These are phyloP conservation scores for Palythoa caribaeorum DNA, from an alignment of 92 coral and sea anemone genomes.

Conservation along the genomic window DNA sequence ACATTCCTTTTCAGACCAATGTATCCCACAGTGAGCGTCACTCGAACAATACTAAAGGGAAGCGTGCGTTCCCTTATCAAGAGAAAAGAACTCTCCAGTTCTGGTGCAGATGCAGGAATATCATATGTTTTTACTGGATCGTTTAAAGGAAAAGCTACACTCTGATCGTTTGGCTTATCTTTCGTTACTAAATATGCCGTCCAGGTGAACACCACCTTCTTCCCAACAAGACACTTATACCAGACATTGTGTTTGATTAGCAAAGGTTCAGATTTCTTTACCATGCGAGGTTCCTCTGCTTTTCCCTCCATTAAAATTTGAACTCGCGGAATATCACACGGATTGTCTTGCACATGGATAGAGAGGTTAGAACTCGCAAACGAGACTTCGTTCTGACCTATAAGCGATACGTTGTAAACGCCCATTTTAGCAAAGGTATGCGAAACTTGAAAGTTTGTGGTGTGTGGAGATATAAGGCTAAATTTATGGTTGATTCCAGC, in stretches of 20 bases:
- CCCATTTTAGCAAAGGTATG: constrained; percentile 76
- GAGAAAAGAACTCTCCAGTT: constrained; percentile 60
- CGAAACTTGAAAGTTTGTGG: constrained; percentile 47
- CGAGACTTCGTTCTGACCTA: constrained; percentile 79
- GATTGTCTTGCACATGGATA: constrained; percentile 69
- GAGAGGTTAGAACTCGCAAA: constrained; percentile 38
- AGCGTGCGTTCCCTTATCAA: constrained; percentile 69
- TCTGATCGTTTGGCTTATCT: constrained; percentile 61
- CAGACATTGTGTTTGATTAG: constrained; percentile 61
- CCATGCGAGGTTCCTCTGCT: constrained; percentile 63
- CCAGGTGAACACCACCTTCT: constrained; percentile 79
- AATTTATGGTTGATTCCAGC: constrained; percentile 52
- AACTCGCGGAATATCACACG: constrained; percentile 79
- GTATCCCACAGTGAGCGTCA: constrained; percentile 78
- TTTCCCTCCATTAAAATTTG: constrained; percentile 74
- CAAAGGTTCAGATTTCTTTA: constrained; percentile 69
- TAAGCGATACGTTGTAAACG: constrained; percentile 61
- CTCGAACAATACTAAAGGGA: constrained; percentile 74
- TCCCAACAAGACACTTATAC: constrained; percentile 84
- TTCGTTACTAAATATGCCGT: constrained; percentile 63
- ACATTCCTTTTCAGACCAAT: constrained; percentile 80
- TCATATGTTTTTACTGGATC: constrained; percentile 43
- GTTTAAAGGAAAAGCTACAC: constrained; percentile 59
- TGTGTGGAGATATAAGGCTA: constrained; percentile 40
- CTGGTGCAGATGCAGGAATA: constrained; percentile 52